A percentile compares a stretch with the other conserved stretches of the same genome.
Conservation (phyloP, 2,888 invertebrate genomes). For the Noctua pronuba region DNA sequence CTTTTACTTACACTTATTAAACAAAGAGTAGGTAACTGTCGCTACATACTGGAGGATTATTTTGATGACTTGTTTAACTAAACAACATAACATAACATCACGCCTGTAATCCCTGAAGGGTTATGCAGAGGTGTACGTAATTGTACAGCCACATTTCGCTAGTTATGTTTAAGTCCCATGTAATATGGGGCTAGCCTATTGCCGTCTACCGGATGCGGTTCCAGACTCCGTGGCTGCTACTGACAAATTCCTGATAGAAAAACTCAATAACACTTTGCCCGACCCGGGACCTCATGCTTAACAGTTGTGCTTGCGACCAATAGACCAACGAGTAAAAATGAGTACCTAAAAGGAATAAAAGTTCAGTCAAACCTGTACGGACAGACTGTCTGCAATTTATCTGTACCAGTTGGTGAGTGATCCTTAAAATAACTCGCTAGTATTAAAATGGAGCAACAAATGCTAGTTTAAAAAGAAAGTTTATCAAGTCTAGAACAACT, state of each 20-base stretch:
- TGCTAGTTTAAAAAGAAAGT: neutral
- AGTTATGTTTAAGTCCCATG: too few relatives aligned
- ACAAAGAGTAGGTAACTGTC: conserved; percentile 18
- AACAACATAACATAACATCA: neutral
- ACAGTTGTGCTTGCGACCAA: too few relatives aligned
- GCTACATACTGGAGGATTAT: neutral
- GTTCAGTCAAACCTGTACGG: neutral
- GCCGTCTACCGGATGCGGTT: too few relatives aligned
- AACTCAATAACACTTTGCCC: too few relatives aligned
- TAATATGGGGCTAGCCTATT: too few relatives aligned
- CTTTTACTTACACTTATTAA: conserved; percentile 36
- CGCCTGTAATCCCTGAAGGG: neutral
- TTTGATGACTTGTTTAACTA: neutral
- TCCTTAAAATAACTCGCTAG: neutral
- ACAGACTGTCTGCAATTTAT: neutral
- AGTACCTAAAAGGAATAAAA: neutral
- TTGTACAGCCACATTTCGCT: too few relatives aligned
- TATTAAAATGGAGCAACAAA: neutral
- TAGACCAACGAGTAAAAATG: neutral
- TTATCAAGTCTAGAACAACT: conserved; percentile 4
- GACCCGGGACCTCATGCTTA: too few relatives aligned
- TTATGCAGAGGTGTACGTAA: too few relatives aligned
- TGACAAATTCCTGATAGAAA: too few relatives aligned
- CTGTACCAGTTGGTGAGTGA: neutral
- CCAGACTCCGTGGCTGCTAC: too few relatives aligned